Evolutionary conservation across 2,797 vertebrate genomes (phyloP), one percentile per base, ranked within the genome.

Genomic region (Hoplostethus atlanticus): DNA sequence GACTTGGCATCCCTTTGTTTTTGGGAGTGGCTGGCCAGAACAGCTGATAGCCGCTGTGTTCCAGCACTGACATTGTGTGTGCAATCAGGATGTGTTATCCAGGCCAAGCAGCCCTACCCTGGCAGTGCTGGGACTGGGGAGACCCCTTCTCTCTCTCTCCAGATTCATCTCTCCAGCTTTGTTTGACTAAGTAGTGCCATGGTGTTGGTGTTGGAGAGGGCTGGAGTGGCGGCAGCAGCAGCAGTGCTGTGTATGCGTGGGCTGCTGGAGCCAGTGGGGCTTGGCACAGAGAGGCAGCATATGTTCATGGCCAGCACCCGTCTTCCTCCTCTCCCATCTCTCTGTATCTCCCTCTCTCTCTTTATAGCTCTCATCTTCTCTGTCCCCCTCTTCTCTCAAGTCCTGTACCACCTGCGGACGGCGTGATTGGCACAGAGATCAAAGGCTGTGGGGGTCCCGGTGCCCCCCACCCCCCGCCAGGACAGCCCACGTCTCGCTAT

Each of bases 151-250:
- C 76, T 21, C 21, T 77, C 76, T 90, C 87, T 83, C 87, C 90
- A 87, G 90, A 87, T 90, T 85, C 82, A 87, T 92, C 89, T 90
- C 89, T 89, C 77, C 84, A 89, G 89, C 87, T 91, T 92, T 93
- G 87, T 93, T 90, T 91, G 90, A 91, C 91, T 91, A 91, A 91
- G 91, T 87, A 86, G 87, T 85, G 89, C 81, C 84, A 77, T 84
- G 89, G 89, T 88, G 85, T 89, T 87, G 91, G 87, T 90, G 89
- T 83, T 89, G 80, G 88, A 89, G 88, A 79, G 90, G 81, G 74
- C 87, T 88, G 83, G 73, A 87, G 88, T 90, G 87, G 83, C 82
- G 86, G 77, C 87, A 85, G 85, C 87, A 86, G 89, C 91, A 84
- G 87, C 84, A 80, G 87, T 81, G 83, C 81, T 88, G 87, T 82